Conservation (phyloP, 2,888 invertebrate species). For the Priapulus caudatus region DNA sequence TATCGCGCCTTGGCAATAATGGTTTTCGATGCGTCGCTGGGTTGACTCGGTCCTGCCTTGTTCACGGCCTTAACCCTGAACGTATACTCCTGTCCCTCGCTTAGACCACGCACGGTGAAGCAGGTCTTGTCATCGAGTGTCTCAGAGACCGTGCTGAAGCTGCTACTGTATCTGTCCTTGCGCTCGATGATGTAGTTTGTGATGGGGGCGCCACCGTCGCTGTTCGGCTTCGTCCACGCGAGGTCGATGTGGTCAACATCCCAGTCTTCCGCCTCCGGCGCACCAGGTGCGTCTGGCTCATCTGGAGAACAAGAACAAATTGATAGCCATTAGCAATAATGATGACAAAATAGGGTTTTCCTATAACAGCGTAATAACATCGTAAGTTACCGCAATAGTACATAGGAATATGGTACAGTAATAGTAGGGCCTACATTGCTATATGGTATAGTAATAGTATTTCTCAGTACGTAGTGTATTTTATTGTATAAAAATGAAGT, state of each 20-base stretch:
- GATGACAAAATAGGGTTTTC: slow-evolving; percentile 15
- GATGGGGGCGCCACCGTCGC: slow-evolving; percentile 35
- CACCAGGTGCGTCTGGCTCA: slow-evolving; percentile 38
- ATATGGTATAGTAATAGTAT: no score
- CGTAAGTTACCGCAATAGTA: no score
- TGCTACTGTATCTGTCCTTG: slow-evolving; percentile 1
- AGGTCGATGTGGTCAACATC: slow-evolving; percentile 35
- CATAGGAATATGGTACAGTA: no score
- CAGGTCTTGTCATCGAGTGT: slow-evolving; percentile 61
- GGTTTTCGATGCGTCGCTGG: slow-evolving; percentile 31
- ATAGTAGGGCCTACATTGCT: no score
- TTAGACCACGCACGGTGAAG: slow-evolving; percentile 36
- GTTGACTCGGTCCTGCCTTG: slow-evolving; percentile 34
- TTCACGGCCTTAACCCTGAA: slow-evolving; percentile 34
- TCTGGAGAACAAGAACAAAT: slow-evolving; percentile 12
- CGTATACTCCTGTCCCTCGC: slow-evolving; percentile 34
- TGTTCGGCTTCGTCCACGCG: slow-evolving; percentile 33
- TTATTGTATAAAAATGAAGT: no score
- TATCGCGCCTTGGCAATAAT: slow-evolving; percentile 32
- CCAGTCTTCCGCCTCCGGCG: slow-evolving; percentile 36
- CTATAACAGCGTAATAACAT: neutral
- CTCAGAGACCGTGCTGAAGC: neutral
- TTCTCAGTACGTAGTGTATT: no score
- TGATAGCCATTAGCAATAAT: no score
- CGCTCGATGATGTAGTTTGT: slow-evolving; percentile 31